Base-by-base conservation (phyloP, 2,797 vertebrate genomes). In the Limnodromus scolopaceus region DNA sequence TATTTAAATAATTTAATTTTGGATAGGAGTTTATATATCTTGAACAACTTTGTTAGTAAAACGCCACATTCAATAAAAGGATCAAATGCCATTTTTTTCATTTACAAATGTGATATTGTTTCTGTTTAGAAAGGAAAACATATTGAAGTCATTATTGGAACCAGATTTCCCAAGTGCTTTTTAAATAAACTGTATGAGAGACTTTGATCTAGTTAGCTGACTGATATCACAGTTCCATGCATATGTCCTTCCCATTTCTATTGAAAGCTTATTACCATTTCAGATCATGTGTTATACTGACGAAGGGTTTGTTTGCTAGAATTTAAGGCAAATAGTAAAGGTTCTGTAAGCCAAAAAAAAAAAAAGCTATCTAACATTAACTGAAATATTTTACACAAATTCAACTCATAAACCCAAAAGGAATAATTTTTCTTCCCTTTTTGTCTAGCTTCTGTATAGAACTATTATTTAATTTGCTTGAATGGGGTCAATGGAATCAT, bases 151-250 rank as follows among this genome's bases (percentile, higher is more conserved):
- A 90, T 97, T 97, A 96, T 66, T 96, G 64, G 71, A 96, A 77
- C 65, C 80, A 94, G 91, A 97, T 97, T 96, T 92, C 82, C 77
- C 87, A 86, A 97, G 68, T 69, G 71, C 30, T 97, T 97, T 96
- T 97, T 94, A 96, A 96, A 97, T 91, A 97, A 96, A 93, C 95
- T 92, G 55, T 86, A 81, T 55, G 63, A 93, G 28, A 91, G 70
- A 63, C 97, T 97, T 97, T 97, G 96, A 97, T 97, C 96, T 93
- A 58, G 72, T 88, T 83, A 87, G 90, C 68, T 89, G 86, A 93
- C 89, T 78, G 17, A 28, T 90, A 60, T 78, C 91, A 92, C 68
- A 86, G 64, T 79, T 45, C 38, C 17, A 78, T 66, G 53, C 34
- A 34, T 80, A 55, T 39, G 49, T 91, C 75, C 48, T 65, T 84